These are phyloP conservation scores for Notarius quadriscutis DNA, from an alignment of 2,113 vertebrate genomes.

Conservation along the genomic window DNA sequence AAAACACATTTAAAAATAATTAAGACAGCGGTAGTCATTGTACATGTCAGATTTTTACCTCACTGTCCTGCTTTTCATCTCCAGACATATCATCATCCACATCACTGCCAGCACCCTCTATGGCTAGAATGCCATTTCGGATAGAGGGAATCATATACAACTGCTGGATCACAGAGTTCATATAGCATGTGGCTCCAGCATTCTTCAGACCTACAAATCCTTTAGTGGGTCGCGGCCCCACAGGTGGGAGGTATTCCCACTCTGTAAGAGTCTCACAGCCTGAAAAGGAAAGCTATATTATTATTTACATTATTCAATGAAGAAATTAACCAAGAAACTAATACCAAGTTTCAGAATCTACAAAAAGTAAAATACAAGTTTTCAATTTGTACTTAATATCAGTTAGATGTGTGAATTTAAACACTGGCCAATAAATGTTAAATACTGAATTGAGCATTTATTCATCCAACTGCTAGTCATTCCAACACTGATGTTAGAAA, in stretches of 20 bases:
- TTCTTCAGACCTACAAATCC: conserved; percentile 98
- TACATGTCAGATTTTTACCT: conserved; percentile 74
- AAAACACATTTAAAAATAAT: not conserved
- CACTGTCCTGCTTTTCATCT: conserved; percentile 97
- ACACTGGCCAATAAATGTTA: not conserved
- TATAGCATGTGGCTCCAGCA: conserved; percentile 97
- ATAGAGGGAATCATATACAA: conserved; percentile 99
- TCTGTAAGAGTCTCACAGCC: conserved; percentile 96
- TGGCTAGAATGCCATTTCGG: conserved; percentile 94
- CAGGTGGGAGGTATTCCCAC: conserved; percentile 97
- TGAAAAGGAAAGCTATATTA: conserved; percentile 54
- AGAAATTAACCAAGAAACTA: not conserved
- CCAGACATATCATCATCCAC: conserved; percentile 99
- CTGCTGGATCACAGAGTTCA: conserved; percentile 99
- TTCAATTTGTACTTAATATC: not conserved
- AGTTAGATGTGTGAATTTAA: not conserved
- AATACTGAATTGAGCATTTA: not conserved
- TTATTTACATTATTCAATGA: not conserved
- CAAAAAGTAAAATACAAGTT: not conserved
- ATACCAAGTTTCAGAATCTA: not conserved
- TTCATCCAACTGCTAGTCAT: not conserved
- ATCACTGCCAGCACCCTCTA: conserved; percentile 96
- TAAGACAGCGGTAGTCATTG: not conserved
- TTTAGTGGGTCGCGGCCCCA: conserved; percentile 94
- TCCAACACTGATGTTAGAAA: not conserved